phyloP scores from a whole-genome alignment of 2,797 vertebrate species.

The Remorina albescens region DNA sequence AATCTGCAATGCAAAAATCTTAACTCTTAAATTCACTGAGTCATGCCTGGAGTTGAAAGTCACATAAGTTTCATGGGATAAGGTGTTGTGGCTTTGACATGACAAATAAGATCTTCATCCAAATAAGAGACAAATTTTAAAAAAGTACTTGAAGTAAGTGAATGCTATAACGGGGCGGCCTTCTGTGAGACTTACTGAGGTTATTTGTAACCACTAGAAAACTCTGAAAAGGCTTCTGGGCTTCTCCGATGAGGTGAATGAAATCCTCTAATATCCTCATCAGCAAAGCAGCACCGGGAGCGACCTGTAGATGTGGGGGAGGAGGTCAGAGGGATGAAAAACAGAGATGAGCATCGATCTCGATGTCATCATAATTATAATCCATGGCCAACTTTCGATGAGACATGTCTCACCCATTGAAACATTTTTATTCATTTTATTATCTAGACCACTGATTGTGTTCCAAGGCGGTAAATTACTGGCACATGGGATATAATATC shows the following conservation, averaged over 20 bases:
- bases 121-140: not conserved
- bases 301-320: slow-evolving; percentile 83
- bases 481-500: slow-evolving; percentile 36
- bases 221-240: slow-evolving; percentile 97
- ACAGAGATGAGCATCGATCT: slow-evolving; percentile 12
- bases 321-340: not conserved
- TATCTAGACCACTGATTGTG: slow-evolving; percentile 28
- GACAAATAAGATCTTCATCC: not conserved
- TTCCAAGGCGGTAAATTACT: slow-evolving; percentile 41
- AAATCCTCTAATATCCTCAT: slow-evolving; percentile 98
- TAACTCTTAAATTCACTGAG: not conserved
- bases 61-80: not conserved
- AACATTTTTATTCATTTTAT: slow-evolving; percentile 44
- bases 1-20: not conserved
- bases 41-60: not conserved
- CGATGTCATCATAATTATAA: slow-evolving; percentile 11
- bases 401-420: not conserved
- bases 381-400: slow-evolving; percentile 3
- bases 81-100: not conserved
- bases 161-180: not conserved
- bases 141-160: not conserved
- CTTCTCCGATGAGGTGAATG: slow-evolving; percentile 96
- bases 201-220: slow-evolving; percentile 97
- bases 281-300: slow-evolving; percentile 93
- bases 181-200: slow-evolving; percentile 87